phyloP scores from a whole-genome alignment of 1,140 invertebrate species.

The Drosophila sturtevanti region DNA sequence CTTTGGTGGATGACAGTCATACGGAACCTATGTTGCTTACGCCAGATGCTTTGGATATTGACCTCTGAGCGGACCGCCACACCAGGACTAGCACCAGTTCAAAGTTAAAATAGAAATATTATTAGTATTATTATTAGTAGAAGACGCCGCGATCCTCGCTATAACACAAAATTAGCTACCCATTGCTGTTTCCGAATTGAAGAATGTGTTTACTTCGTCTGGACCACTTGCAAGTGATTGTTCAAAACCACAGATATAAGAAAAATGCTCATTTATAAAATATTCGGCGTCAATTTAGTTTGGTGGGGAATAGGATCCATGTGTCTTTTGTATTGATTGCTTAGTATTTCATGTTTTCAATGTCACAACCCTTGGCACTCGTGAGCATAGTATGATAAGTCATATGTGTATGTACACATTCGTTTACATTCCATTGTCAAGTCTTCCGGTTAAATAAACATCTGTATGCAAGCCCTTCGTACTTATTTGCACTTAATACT shows the following conservation, averaged over 20 bases:
- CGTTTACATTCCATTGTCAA: constrained; percentile 11
- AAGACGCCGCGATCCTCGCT: constrained; percentile 5
- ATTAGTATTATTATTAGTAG: constrained; percentile 33
- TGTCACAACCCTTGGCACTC: background rate
- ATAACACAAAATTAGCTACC: background rate
- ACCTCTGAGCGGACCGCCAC: constrained; percentile 29
- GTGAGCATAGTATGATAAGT: background rate
- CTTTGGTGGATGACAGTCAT: constrained; percentile 60
- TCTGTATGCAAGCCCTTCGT: background rate
- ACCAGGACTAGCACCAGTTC: constrained; percentile 11
- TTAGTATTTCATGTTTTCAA: constrained; percentile 10
- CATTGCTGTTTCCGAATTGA: background rate
- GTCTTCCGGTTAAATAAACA: background rate
- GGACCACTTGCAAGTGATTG: no score
- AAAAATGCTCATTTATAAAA: background rate
- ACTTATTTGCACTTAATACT: constrained; percentile 4
- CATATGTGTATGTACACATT: background rate
- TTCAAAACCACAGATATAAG: background rate
- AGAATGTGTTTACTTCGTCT: background rate
- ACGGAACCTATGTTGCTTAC: constrained; percentile 58
- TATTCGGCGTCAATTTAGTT: background rate
- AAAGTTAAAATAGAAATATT: constrained; percentile 18
- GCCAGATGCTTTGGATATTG: constrained; percentile 69
- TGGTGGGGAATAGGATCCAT: background rate
- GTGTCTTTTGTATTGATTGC: background rate